Evolutionary conservation across 2,888 invertebrate genomes (phyloP), one percentile per base, ranked within the genome.

Genomic region (Silvanus unidentatus): DNA sequence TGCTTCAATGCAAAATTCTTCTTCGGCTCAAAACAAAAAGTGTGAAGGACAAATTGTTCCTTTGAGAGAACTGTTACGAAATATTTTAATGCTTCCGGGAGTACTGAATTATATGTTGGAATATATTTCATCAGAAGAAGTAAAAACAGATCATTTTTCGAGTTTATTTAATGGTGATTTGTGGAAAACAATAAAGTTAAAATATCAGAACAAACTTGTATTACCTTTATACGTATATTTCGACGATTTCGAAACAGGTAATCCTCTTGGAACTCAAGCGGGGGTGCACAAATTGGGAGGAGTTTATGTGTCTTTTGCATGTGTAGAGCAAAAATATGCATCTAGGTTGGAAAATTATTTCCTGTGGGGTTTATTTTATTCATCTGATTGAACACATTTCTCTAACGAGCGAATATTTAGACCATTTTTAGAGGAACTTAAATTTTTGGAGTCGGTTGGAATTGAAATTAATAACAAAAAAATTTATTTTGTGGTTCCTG

Each of bases 181-280:
- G 16, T 38, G 39, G 39, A 38, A 38, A 38, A 15, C 12, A 13
- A 38, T 38, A 6, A 15, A 38, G 14, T 13, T 9, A 10, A 15
- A 15, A 15, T 35, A 35, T 6, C 9, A 6, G 9, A 8, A 35
- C 6, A 35, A 35, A 12, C 6, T 28, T 8, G 9, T 35, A 12
- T 12, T 35, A 11, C 35, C 35, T 11, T 6, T 35, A 9, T 12
- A 9, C 6, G n/a, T 56, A 16, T 56, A 54, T 44, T 52, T 42
- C 42, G 55, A 58, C 37, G 57, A 58, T 40, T 55, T 54, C 41
- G 58, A 58, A 46, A 44, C 42, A 1, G 51, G 52, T 10, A 56
- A 58, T 39, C 50, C 57, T 11, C 39, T 57, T 16, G 57, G 55
- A 3, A 56, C 52, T 13, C 58, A 53, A 40, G 47, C 55, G 2